Conservation (phyloP, 2,797 vertebrate genomes). For the Darevskia mixta region DNA sequence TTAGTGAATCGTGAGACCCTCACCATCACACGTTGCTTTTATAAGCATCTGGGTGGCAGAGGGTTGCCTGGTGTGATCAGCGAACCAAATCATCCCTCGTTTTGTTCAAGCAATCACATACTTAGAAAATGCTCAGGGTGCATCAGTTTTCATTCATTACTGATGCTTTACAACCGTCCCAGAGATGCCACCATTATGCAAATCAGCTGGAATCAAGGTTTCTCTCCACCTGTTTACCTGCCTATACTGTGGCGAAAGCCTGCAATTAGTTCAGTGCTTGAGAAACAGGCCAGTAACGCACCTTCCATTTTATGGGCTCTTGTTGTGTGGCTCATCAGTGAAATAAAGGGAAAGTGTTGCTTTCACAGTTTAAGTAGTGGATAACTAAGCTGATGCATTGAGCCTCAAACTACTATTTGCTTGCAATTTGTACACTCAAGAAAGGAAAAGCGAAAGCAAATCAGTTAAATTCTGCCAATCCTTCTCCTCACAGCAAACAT, state of each 20-base stretch:
- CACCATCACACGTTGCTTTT: background rate
- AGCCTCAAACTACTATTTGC: background rate
- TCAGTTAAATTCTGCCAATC: slow-evolving; percentile 10
- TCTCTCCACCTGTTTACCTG: background rate
- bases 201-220: background rate
- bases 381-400: background rate
- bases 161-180: background rate
- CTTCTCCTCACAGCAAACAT: background rate
- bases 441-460: background rate
- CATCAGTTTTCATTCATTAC: background rate
- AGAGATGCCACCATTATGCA: background rate
- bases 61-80: slow-evolving; percentile 8
- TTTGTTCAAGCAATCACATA: slow-evolving; percentile 23
- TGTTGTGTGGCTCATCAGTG: background rate
- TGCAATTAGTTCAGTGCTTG: slow-evolving; percentile 9
- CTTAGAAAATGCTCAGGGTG: background rate
- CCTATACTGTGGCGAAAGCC: background rate
- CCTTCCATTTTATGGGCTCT: background rate
- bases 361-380: background rate
- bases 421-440: background rate
- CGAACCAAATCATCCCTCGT: background rate
- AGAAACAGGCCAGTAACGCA: background rate
- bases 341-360: background rate
- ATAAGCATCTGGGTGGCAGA: background rate
- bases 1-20: fast-evolving